Percentiles rank a stretch among this genome's conserved stretches.
Conservation (phyloP, 2,797 vertebrate species). For the Falco rusticolus region DNA sequence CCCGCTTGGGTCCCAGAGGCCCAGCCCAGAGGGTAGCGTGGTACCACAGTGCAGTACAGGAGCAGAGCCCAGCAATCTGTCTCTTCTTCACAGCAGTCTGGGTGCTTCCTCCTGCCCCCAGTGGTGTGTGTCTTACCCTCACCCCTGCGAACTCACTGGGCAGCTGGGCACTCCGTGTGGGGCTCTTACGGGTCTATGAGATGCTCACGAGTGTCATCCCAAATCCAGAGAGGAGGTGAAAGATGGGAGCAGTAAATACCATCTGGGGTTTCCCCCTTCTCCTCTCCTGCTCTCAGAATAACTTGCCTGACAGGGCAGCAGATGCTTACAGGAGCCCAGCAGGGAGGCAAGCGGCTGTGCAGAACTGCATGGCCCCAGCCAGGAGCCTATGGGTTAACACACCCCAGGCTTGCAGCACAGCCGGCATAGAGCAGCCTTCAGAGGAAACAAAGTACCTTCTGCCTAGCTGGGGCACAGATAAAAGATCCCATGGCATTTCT, state of each 20-base stretch:
- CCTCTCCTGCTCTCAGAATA: neutral
- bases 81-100: neutral
- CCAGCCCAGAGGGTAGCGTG: neutral
- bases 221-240: neutral
- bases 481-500: conserved; percentile 54
- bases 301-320: neutral
- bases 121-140: neutral
- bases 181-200: neutral
- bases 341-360: neutral
- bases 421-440: conserved; percentile 52
- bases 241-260: neutral
- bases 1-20: neutral
- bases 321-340: neutral
- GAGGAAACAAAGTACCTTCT: conserved; percentile 52
- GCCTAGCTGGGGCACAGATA: conserved; percentile 29
- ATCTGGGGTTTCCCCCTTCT: neutral
- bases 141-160: neutral
- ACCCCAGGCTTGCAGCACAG: neutral
- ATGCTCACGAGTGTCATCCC: neutral
- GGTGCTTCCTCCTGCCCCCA: neutral
- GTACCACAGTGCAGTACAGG: neutral
- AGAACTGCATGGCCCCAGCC: neutral
- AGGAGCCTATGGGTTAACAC: conserved; percentile 13
- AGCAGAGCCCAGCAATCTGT: neutral
- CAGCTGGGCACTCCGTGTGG: neutral